These are phyloP conservation scores for Leucoraja erinaceus DNA, from an alignment of 2,113 vertebrate species.

Conservation along the genomic window DNA sequence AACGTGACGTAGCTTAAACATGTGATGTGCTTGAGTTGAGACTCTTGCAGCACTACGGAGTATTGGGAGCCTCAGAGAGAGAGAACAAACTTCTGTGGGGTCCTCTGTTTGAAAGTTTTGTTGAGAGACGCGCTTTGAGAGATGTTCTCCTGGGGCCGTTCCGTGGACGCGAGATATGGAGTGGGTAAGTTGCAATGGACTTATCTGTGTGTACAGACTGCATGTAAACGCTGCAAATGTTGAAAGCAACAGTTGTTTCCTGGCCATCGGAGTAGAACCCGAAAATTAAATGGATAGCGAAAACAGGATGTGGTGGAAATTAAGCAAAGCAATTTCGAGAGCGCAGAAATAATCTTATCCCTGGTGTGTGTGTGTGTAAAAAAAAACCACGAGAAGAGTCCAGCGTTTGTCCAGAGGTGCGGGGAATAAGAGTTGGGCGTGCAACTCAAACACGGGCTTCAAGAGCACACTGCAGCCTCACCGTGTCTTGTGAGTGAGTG, in stretches of 20 bases:
- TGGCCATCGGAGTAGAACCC: not conserved
- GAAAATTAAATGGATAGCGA: not conserved
- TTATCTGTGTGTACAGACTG: not conserved
- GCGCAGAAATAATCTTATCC: not conserved
- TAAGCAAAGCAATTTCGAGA: not conserved
- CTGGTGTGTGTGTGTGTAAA: not conserved
- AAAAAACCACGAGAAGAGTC: no score
- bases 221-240: not conserved
- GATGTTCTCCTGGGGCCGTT: not conserved
- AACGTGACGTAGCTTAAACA: not conserved
- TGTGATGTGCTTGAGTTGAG: not conserved
- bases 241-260: not conserved
- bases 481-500: not conserved
- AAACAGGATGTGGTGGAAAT: constrained; percentile 24
- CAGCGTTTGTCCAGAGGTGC: not conserved
- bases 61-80: not conserved
- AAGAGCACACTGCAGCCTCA: not conserved
- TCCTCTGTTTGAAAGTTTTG: not conserved
- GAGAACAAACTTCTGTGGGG: not conserved
- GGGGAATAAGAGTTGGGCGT: not conserved
- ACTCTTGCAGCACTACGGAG: not conserved
- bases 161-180: constrained; percentile 14
- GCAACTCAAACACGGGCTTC: not conserved
- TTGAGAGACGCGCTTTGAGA: not conserved
- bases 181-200: not conserved